phyloP scores from a whole-genome alignment of 2,888 invertebrate genomes.

The Aelia acuminata region DNA sequence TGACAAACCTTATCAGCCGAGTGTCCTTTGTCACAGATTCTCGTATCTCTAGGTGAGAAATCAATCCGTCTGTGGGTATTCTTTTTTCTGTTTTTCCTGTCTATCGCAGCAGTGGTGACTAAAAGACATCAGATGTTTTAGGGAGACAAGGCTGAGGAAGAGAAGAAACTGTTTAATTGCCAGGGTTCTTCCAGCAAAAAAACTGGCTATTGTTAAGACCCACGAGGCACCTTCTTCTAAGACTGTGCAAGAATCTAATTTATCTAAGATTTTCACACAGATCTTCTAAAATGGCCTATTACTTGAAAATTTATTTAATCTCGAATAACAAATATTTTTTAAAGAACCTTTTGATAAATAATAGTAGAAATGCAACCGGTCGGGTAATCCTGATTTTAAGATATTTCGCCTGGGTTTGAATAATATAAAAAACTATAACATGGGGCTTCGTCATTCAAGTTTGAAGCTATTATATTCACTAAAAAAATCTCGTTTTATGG shows the following conservation, averaged over 20 bases:
- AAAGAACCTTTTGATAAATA: too few species aligned
- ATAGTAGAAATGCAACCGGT: too few species aligned
- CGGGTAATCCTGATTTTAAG: too few species aligned
- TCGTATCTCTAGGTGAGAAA: not conserved
- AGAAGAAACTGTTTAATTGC: slow-evolving; percentile 1
- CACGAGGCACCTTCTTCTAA: not conserved
- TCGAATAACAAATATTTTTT: too few species aligned
- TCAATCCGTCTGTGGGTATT: not conserved
- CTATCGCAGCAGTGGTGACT: not conserved
- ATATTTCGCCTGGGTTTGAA: too few species aligned
- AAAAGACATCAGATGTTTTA: slow-evolving; percentile 10
- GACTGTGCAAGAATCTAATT: not conserved
- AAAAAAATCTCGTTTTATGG: too few species aligned
- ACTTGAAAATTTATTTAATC: not conserved
- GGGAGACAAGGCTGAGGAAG: not conserved
- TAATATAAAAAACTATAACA: too few species aligned
- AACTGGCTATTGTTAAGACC: not conserved
- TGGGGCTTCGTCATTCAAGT: too few species aligned
- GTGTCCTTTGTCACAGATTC: not conserved
- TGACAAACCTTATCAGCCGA: not conserved
- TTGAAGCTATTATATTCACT: too few species aligned
- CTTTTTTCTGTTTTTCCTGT: not conserved
- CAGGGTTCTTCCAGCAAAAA: not conserved
- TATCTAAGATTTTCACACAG: not conserved
- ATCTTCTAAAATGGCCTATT: not conserved